phyloP scores from a whole-genome alignment of 2,888 invertebrate species.

The Exephanes ischioxanthus region DNA sequence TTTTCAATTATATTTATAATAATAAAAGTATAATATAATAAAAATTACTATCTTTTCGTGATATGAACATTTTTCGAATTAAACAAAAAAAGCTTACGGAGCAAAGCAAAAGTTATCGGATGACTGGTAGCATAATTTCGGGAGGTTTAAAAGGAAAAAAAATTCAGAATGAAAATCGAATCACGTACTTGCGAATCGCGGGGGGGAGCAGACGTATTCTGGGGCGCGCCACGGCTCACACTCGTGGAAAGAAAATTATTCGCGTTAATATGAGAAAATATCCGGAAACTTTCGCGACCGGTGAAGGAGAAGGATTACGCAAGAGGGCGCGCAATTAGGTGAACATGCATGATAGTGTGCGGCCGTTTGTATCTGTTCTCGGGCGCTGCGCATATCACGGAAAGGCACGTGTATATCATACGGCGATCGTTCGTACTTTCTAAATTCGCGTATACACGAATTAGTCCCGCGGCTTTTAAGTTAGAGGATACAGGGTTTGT shows the following conservation, averaged over 20 bases:
- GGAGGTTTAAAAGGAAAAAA: background rate
- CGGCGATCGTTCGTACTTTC: slow-evolving; percentile 75
- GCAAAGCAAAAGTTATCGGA: background rate
- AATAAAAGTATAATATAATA: slow-evolving; percentile 7
- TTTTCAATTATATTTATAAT: background rate
- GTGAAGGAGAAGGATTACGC: slow-evolving; percentile 47
- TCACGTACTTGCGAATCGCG: slow-evolving; percentile 3
- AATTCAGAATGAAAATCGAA: slow-evolving; percentile 29
- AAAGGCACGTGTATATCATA: slow-evolving; percentile 3
- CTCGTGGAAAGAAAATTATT: slow-evolving; percentile 49
- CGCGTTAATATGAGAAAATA: slow-evolving; percentile 52
- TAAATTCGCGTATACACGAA: slow-evolving; percentile 80
- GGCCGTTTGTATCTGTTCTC: slow-evolving; percentile 21
- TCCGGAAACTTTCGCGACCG: slow-evolving; percentile 63
- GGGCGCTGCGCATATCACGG: slow-evolving; percentile 25
- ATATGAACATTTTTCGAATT: background rate
- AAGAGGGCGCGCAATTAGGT: slow-evolving; percentile 55
- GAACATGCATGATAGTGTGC: slow-evolving; percentile 26
- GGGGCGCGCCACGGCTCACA: slow-evolving; percentile 10
- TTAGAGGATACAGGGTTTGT: slow-evolving; percentile 34
- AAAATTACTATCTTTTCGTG: background rate
- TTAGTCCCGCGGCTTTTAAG: slow-evolving; percentile 70
- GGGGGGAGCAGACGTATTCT: too few relatives aligned
- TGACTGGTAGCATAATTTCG: background rate
- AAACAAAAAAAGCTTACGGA: background rate